phyloP scores from a whole-genome alignment of 2,113 vertebrate species.

The Vicugna pacos region DNA sequence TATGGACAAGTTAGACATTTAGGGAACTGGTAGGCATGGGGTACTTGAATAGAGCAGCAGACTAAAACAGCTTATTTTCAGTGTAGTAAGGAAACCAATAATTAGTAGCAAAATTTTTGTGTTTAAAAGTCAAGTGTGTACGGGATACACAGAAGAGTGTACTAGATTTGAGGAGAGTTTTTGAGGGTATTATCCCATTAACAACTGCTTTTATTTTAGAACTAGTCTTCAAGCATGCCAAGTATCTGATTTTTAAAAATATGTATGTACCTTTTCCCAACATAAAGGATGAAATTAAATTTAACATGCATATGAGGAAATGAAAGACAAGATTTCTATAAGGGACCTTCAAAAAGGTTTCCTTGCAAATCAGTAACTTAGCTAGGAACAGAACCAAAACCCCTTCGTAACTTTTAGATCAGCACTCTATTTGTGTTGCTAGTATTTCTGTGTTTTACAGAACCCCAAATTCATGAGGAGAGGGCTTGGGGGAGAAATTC shows the following conservation, averaged over 20 bases:
- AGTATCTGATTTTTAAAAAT: not conserved
- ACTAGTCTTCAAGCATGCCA: not conserved
- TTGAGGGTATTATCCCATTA: not conserved
- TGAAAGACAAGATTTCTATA: not conserved
- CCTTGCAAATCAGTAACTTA: not conserved
- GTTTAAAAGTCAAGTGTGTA: not conserved
- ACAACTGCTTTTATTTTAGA: slow-evolving; percentile 17
- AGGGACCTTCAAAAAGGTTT: slow-evolving; percentile 11
- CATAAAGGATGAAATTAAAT: slow-evolving; percentile 25
- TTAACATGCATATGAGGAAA: not conserved
- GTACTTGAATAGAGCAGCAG: not conserved
- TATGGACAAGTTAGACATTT: not conserved
- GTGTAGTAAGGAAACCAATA: not conserved
- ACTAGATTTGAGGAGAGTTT: not conserved
- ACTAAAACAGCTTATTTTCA: not conserved
- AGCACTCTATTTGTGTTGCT: not conserved
- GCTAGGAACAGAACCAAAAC: not conserved
- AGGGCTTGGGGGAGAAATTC: not conserved
- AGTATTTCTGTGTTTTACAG: not conserved
- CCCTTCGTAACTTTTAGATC: not conserved
- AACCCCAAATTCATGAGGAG: not conserved
- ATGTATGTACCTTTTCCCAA: not conserved
- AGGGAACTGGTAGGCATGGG: not conserved
- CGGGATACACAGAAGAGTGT: not conserved
- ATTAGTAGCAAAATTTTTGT: not conserved